Base-by-base conservation (phyloP, 2,113 vertebrate genomes). In the Pseudorasbora parva region DNA sequence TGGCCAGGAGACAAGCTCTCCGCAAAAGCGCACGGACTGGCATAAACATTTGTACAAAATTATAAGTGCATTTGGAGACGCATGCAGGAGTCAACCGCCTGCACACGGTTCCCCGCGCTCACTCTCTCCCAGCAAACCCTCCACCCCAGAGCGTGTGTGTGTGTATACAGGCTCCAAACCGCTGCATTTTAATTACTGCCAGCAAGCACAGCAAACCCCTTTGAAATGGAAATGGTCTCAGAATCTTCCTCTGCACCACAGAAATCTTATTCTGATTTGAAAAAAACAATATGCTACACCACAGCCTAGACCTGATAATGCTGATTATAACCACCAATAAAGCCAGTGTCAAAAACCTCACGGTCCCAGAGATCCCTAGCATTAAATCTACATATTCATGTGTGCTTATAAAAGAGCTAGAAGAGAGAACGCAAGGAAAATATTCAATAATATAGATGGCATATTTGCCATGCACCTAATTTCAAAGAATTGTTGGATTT, bases 131-230 rank as follows among this genome's bases (percentile, higher is more conserved):
- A 51, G 56, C 80, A 57, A 94, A 94, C 90, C 92, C 94, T 95
- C 94, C 93, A 93, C 91, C 84, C 95, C 94, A n/a, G 47, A 68
- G 51, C n/a, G 84, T 88, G 89, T 90, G 71, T 90, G 71, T 92
- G 91, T 93, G 91, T 76, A 47, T 33, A 49, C 59, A 89, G 94
- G 94, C 91, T 95, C 94, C 93, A 96, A 97, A 96, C 96, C 95
- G 94, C 93, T 95, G 96, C 96, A 96, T 98, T 97, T 98, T 99
- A 98, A 99, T 99, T 97, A 97, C 95, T 95, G 95, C 94, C 95
- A 95, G 94, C 94, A 94, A 93, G 93, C 94, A 95, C 94, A 95
- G 95, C 95, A 94, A 90, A 94, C 90, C 93, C 93, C 97, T 99
- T 98, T 98, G 97, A 99, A 97, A 98, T 98, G 97, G 96, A 97